phyloP scores from a whole-genome alignment of 2,888 invertebrate genomes.

The Apeira syringaria region DNA sequence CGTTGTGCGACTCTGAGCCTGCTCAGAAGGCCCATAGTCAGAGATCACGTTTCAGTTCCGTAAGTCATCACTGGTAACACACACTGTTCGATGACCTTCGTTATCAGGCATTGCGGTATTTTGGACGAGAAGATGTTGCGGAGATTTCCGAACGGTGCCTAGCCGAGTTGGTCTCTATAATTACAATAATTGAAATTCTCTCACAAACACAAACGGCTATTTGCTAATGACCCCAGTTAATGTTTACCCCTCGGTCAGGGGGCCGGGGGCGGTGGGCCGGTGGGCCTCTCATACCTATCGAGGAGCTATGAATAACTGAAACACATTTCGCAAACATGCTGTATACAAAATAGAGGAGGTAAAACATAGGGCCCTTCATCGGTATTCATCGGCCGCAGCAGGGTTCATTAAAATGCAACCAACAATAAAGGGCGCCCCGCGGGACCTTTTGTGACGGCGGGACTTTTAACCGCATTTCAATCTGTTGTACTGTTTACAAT shows the following conservation, averaged over 20 bases:
- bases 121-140: too few relatives aligned
- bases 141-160: too few relatives aligned
- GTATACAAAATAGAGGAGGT: slow-evolving; percentile 40
- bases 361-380: slow-evolving; percentile 54
- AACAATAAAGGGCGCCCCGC: slow-evolving; percentile 68
- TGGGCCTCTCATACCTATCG: slow-evolving; percentile 15
- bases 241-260: slow-evolving; percentile 20
- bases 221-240: slow-evolving; percentile 26
- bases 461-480: slow-evolving; percentile 72
- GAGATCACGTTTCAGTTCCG: too few relatives aligned
- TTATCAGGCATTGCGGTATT: too few relatives aligned
- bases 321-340: slow-evolving; percentile 42
- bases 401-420: slow-evolving; percentile 77
- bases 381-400: slow-evolving; percentile 65
- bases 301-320: slow-evolving; percentile 32
- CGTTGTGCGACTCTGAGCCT: too few relatives aligned
- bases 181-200: slow-evolving; percentile 21
- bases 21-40: too few relatives aligned
- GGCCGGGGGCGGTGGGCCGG: background rate
- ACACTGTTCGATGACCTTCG: too few relatives aligned
- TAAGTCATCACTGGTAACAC: too few relatives aligned
- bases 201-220: slow-evolving; percentile 20
- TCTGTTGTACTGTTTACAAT: slow-evolving; percentile 55
- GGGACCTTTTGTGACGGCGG: slow-evolving; percentile 63
- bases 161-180: too few relatives aligned